Conservation (phyloP, 2,888 invertebrate species). For the Andrena hattorfiana region DNA sequence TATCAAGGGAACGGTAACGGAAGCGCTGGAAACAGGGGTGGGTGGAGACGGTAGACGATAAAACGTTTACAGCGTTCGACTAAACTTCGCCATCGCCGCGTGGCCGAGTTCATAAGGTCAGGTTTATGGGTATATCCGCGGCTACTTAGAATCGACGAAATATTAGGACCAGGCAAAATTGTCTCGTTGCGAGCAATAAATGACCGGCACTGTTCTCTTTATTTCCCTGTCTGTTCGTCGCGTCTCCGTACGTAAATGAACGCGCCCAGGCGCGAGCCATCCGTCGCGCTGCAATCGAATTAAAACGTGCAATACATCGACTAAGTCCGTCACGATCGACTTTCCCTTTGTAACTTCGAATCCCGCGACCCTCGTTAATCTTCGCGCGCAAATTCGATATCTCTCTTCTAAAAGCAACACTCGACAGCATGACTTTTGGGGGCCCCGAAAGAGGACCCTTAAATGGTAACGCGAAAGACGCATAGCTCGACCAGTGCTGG, state of each 20-base stretch:
- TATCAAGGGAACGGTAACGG: constrained; percentile 70
- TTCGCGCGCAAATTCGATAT: no score
- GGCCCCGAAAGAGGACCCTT: no score
- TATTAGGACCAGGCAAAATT: constrained; percentile 21
- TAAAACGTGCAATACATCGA: constrained; percentile 2
- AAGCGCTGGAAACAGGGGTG: constrained; percentile 54
- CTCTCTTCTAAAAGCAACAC: no score
- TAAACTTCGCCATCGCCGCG: constrained; percentile 15
- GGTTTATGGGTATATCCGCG: constrained; percentile 13
- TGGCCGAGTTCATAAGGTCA: constrained; percentile 1
- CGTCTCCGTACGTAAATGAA: no score
- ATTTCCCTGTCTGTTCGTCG: not conserved
- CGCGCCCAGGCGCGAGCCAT: no score
- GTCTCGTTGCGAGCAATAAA: constrained; percentile 10
- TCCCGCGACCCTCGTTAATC: no score
- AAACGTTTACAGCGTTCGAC: not conserved
- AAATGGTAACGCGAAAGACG: not conserved
- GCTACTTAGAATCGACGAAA: constrained; percentile 17
- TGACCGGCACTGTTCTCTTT: constrained; percentile 1
- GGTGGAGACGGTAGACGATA: constrained; percentile 54
- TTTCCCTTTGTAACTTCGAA: not conserved
- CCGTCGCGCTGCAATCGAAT: not conserved
- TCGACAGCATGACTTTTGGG: no score
- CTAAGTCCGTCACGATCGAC: not conserved
- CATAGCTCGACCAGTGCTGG: constrained; percentile 26